Evolutionary conservation across 1,140 invertebrate species (phyloP).

Genomic region (Bathynomus jamesi): DNA sequence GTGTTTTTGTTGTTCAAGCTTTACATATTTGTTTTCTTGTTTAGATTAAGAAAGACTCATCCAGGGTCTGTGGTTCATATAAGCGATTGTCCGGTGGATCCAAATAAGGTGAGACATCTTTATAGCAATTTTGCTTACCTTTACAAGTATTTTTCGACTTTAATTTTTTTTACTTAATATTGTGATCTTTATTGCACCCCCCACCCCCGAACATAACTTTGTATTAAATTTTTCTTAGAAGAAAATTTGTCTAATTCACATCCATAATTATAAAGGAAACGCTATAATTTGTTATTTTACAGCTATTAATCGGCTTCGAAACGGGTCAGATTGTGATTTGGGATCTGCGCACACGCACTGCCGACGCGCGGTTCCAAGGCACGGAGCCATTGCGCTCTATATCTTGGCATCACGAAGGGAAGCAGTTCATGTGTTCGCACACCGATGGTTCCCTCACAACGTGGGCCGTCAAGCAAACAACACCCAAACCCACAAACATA

Average conservation of each 20-base stretch:
- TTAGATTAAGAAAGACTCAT: conserved; percentile 87
- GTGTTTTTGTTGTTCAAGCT: too few species aligned
- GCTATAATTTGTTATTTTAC: too few species aligned
- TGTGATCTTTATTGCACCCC: neutral
- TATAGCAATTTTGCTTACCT: neutral
- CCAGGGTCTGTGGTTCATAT: conserved; percentile 89
- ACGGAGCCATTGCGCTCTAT: conserved; percentile 72
- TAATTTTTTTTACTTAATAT: neutral
- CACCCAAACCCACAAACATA: conserved; percentile 65
- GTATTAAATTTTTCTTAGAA: neutral
- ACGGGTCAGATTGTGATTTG: conserved; percentile 82
- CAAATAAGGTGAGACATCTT: conserved; percentile 68
- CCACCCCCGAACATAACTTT: neutral
- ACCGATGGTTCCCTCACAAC: conserved; percentile 88
- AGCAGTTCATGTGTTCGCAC: conserved; percentile 95
- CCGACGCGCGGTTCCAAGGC: conserved; percentile 73
- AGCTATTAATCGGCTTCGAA: conserved; percentile 96
- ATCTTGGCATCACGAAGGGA: conserved; percentile 95
- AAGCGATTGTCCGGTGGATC: conserved; percentile 89
- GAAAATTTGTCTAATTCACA: too few species aligned
- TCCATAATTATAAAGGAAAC: too few species aligned
- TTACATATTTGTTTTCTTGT: too few species aligned
- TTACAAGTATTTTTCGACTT: neutral
- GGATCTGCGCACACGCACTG: conserved; percentile 76
- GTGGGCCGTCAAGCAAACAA: conserved; percentile 66